Percentiles rank a stretch among this genome's conserved stretches.
Evolutionary conservation across 2,888 invertebrate species (phyloP).

Genomic region (Spialia ferax): DNA sequence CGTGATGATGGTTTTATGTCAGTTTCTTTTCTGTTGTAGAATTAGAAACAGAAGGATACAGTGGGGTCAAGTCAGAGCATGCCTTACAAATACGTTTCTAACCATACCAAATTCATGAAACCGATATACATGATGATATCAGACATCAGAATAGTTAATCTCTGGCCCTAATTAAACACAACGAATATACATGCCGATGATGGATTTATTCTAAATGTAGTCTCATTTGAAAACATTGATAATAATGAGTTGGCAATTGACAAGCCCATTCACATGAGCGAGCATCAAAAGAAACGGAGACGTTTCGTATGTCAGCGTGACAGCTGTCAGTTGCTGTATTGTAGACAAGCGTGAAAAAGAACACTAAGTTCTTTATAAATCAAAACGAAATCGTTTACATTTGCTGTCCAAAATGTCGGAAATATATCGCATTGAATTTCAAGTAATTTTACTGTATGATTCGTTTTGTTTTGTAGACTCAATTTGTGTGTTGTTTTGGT

Average conservation of each 20-base stretch:
- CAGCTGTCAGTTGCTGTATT: conserved; percentile 41
- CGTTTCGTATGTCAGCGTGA: conserved; percentile 33
- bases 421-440: conserved; percentile 12
- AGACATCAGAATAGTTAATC: too few relatives aligned
- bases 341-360: conserved; percentile 34
- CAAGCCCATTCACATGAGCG: conserved; percentile 30
- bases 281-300: conserved; percentile 24
- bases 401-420: conserved; percentile 23
- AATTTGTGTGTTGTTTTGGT: conserved; percentile 2
- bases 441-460: conserved; percentile 15
- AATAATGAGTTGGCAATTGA: conserved; percentile 31
- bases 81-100: too few relatives aligned
- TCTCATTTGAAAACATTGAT: conserved; percentile 6
- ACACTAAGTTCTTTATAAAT: conserved; percentile 6
- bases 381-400: conserved; percentile 18
- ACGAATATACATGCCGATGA: conserved; percentile 10
- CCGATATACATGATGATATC: too few relatives aligned
- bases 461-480: conserved; percentile 3
- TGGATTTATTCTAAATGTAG: conserved; percentile 28
- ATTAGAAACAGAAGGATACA: too few relatives aligned
- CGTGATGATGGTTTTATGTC: too few relatives aligned
- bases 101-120: too few relatives aligned
- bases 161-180: too few relatives aligned
- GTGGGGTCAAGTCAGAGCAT: too few relatives aligned
- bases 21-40: too few relatives aligned